phyloP scores from a whole-genome alignment of 1,140 invertebrate species.

The Philopotamus ludificatus region DNA sequence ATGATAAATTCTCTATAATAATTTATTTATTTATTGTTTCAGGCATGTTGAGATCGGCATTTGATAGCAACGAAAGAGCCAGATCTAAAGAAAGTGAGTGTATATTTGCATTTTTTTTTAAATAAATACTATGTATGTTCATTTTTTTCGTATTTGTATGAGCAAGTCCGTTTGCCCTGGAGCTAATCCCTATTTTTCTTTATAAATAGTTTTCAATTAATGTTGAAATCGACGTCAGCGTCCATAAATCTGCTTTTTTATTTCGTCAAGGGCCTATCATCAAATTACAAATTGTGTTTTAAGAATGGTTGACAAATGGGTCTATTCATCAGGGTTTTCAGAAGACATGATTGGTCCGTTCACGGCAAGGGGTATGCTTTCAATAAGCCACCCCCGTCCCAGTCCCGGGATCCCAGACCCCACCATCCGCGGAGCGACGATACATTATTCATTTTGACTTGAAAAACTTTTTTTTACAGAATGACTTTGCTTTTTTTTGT shows the following conservation, averaged over 20 bases:
- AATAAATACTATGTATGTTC: background rate
- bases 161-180: slow-evolving; percentile 2
- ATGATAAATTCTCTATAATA: no score
- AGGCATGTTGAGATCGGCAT: slow-evolving; percentile 41
- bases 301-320: slow-evolving; percentile 23
- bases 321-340: slow-evolving; percentile 21
- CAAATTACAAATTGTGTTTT: slow-evolving; percentile 18
- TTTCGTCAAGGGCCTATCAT: slow-evolving; percentile 1
- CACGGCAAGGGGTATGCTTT: slow-evolving; percentile 1
- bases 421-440: background rate
- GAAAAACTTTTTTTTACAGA: slow-evolving; percentile 15
- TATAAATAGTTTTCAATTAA: background rate
- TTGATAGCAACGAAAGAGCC: slow-evolving; percentile 38
- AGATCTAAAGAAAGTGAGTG: slow-evolving; percentile 41
- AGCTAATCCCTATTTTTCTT: slow-evolving; percentile 2
- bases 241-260: background rate
- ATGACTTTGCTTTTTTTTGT: slow-evolving; percentile 24
- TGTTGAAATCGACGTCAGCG: background rate
- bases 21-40: slow-evolving; percentile 26
- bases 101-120: slow-evolving; percentile 3
- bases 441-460: slow-evolving; percentile 26
- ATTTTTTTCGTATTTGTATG: slow-evolving; percentile 11
- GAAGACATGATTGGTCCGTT: slow-evolving; percentile 15
- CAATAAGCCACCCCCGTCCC: slow-evolving; percentile 6
- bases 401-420: background rate